A percentile compares a stretch with the other conserved stretches of the same genome.
These are phyloP conservation scores for Diadophis punctatus DNA, from an alignment of 2,113 vertebrate species.

Conservation along the genomic window DNA sequence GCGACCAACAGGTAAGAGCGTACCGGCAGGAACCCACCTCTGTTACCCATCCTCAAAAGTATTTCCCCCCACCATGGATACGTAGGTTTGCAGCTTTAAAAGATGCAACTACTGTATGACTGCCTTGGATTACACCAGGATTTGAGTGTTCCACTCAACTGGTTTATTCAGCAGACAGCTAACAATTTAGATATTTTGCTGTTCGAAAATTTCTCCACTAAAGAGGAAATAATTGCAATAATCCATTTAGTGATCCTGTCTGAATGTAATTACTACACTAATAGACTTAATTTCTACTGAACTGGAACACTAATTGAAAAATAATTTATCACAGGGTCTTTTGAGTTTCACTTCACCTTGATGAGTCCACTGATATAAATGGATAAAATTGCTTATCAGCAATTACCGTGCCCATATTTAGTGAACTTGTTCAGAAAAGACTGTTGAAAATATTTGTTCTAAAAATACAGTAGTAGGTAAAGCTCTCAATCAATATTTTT, in stretches of 20 bases:
- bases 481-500: neutral
- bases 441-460: neutral
- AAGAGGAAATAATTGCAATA: neutral
- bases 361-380: neutral
- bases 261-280: neutral
- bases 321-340: neutral
- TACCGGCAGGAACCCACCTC: no score
- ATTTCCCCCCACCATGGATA: neutral
- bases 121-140: neutral
- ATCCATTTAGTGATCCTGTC: neutral
- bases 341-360: neutral
- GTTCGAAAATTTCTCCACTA: neutral
- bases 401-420: neutral
- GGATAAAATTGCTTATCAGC: neutral
- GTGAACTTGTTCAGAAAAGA: neutral
- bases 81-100: neutral
- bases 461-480: neutral
- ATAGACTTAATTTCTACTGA: constrained; percentile 1
- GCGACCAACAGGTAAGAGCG: no score
- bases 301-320: neutral
- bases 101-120: neutral
- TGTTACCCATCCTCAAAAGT: neutral
- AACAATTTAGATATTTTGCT: neutral
- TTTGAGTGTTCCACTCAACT: neutral
- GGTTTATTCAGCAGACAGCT: neutral